A percentile compares a stretch with the other conserved stretches of the same genome.
phyloP scores from a whole-genome alignment of 1,140 invertebrate species.

The Sitophilus oryzae region DNA sequence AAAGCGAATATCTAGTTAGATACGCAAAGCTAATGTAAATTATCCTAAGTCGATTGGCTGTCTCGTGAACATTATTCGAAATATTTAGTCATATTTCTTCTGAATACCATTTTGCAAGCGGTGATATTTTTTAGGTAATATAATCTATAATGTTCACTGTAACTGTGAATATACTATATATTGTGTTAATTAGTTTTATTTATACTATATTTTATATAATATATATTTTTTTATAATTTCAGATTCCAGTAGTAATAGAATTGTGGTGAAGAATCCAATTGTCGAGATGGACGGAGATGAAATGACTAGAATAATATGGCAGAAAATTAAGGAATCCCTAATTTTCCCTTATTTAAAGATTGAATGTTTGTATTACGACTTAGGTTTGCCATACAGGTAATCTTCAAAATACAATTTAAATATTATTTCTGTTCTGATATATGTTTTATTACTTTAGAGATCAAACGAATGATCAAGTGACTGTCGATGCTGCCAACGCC shows the following conservation, averaged over 20 bases:
- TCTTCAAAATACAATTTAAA: neutral
- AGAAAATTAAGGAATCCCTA: conserved; percentile 80
- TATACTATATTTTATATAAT: no score
- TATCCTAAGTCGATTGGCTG: no score
- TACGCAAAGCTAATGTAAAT: no score
- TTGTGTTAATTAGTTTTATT: neutral
- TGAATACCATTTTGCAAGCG: no score
- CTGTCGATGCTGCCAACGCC: conserved; percentile 79
- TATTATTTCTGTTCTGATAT: neutral
- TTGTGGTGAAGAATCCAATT: conserved; percentile 65
- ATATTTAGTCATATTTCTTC: no score
- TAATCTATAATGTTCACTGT: no score
- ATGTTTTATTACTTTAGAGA: conserved; percentile 50
- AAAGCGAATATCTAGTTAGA: no score
- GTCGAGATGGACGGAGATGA: conserved; percentile 93
- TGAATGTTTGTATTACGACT: conserved; percentile 76
- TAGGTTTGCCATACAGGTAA: conserved; percentile 68
- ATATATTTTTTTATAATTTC: conserved; percentile 34
- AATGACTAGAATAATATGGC: conserved; percentile 86
- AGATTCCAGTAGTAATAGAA: conserved; percentile 56
- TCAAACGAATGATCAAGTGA: conserved; percentile 81
- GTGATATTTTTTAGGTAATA: no score
- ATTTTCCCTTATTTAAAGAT: conserved; percentile 86
- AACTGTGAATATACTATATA: no score
- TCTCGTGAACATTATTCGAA: no score